These are phyloP conservation scores for Orchestia grillus DNA, from an alignment of 1,140 invertebrate genomes.

Conservation along the genomic window DNA sequence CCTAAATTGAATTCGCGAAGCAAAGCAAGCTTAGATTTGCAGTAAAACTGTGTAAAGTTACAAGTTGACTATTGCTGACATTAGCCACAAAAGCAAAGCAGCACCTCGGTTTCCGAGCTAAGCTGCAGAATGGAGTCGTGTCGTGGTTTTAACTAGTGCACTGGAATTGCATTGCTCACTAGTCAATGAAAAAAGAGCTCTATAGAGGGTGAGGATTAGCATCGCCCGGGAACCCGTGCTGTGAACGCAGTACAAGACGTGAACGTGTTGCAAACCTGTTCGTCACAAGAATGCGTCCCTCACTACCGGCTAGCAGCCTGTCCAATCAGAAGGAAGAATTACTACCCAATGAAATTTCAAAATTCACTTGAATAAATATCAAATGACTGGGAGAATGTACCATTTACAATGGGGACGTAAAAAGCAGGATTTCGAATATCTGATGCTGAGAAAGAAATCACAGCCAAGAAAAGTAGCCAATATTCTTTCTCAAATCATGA, in stretches of 20 bases:
- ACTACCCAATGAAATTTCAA: not conserved
- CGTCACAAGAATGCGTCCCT: conserved; percentile 38
- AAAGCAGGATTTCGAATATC: not conserved
- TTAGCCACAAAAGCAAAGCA: not conserved
- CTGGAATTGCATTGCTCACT: not conserved
- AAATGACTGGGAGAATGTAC: not conserved
- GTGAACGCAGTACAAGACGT: not conserved
- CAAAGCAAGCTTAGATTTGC: not conserved
- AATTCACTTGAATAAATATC: not conserved
- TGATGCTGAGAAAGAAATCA: not conserved
- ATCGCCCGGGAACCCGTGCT: not conserved
- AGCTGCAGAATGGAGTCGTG: not conserved
- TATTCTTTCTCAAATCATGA: not conserved
- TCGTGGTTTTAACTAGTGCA: not conserved
- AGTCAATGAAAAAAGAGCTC: not conserved
- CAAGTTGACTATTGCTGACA: not conserved
- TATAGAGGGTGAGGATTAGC: not conserved
- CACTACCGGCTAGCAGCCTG: conserved; percentile 47
- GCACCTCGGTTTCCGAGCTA: not conserved
- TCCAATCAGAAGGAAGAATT: not conserved
- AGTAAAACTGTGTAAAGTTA: not conserved
- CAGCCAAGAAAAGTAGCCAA: not conserved
- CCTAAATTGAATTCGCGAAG: not conserved
- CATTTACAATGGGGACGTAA: not conserved
- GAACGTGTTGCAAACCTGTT: conserved; percentile 30